Conservation (phyloP, 1,140 invertebrate genomes). For the Rhyacophila brunnea region DNA sequence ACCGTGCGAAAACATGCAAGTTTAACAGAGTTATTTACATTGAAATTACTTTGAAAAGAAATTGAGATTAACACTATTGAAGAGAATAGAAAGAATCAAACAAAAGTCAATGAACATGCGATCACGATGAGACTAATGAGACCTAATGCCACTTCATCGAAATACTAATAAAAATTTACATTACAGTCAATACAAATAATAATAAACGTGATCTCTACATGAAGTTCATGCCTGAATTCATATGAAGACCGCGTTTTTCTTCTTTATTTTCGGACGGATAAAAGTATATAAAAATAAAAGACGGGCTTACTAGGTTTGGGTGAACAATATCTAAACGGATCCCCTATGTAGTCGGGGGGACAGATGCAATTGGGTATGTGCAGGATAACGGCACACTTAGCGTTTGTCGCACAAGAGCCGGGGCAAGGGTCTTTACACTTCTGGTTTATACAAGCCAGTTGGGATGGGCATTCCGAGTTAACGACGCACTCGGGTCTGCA, state of each 20-base stretch:
- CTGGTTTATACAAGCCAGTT: conserved; percentile 63
- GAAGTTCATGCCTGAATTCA: conserved; percentile 33
- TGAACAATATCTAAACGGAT: conserved; percentile 59
- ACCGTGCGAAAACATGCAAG: background rate
- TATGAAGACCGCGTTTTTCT: conserved; percentile 8
- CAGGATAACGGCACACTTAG: conserved; percentile 60
- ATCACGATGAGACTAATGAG: background rate
- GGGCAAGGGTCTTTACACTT: conserved; percentile 64
- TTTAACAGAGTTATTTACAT: background rate
- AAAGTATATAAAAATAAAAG: background rate
- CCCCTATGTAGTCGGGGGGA: conserved; percentile 58
- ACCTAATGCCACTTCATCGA: background rate
- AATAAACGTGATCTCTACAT: conserved; percentile 17
- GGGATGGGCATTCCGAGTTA: conserved; percentile 62
- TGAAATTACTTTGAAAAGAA: conserved; percentile 8
- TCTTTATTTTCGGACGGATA: background rate
- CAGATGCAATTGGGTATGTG: conserved; percentile 65
- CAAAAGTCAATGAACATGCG: conserved; percentile 7
- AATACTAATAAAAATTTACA: conserved; percentile 12
- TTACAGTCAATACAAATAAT: conserved; percentile 9
- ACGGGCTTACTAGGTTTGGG: conserved; percentile 47
- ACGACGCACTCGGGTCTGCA: conserved; percentile 67
- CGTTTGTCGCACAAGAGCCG: conserved; percentile 59
- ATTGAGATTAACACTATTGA: conserved; percentile 1
- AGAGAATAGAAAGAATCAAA: conserved; percentile 10